Base-by-base conservation (phyloP, 2,113 vertebrate genomes). In the Chrysochloris asiatica region DNA sequence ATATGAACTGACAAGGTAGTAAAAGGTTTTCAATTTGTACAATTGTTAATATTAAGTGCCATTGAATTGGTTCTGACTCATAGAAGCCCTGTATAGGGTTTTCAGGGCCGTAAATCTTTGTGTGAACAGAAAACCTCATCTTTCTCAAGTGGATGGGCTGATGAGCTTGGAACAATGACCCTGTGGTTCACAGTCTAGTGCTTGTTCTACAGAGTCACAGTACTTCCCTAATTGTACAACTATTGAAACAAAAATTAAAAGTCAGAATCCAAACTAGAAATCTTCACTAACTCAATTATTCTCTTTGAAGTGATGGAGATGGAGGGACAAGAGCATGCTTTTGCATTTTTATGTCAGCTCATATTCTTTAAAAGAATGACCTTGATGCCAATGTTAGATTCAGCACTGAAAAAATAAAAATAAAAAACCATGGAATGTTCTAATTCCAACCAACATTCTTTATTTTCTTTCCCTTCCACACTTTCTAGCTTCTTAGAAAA, bases 401-500 rank as follows among this genome's bases (percentile, higher is more conserved):
- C 47, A 26, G 36, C 38, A 14, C 17, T 81, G 12, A 33, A 91
- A 91, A 76, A 47, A 50, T 50, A 78, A 61, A 88, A 43, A 28
- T 9, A 56, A 85, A 43, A 21, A 86, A 41, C 77, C 87, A 69
- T 36, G 92, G 41, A 93, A 90, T 2, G 1, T 81, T 94, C 54
- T 50, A 30, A 33, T 72, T 12, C 47, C 45, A 73, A 88, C 41
- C 36, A 82, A 24, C 10, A 78, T 11, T 73, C 26, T 36, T 75
- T 69, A 26, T 30, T 92, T 75, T 63, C 14, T 89, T 94, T 93
- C 52, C 75, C 17, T 95, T 84, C 63, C 59, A 79, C 77, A 84
- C 65, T 95, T 86, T 94, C 86, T 94, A 80, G 61, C n/a, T 88
- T 89, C 82, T 93, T 85, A 63, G 61, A 54, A 97, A 97, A 95